Evolutionary conservation across 2,113 vertebrate species (phyloP).

Genomic region (Cavia aperea): DNA sequence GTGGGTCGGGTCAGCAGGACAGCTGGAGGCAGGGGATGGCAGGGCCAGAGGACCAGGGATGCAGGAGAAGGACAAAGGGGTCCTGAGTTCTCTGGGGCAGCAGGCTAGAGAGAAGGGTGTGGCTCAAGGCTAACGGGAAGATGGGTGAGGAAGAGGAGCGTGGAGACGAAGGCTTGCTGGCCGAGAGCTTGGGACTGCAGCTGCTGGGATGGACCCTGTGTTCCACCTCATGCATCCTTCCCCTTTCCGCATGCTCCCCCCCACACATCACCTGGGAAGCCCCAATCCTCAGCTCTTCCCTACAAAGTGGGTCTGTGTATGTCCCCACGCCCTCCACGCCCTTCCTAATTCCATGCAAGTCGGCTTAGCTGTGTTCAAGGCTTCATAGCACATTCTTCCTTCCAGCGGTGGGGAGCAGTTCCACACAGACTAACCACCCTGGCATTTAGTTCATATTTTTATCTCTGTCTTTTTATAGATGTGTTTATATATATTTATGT

Average conservation of each 20-base stretch:
- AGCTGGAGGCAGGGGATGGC: accelerated
- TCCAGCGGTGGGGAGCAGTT: no score
- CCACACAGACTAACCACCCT: not conserved
- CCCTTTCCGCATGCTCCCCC: not conserved
- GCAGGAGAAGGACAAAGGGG: not conserved
- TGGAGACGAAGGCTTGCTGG: not conserved
- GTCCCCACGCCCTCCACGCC: accelerated
- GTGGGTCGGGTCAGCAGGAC: not conserved
- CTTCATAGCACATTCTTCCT: not conserved
- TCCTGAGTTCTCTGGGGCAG: not conserved
- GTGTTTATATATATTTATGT: not conserved
- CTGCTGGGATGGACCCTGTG: not conserved
- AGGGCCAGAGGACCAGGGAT: not conserved
- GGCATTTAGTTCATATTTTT: not conserved
- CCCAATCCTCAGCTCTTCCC: accelerated
- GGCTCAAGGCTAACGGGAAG: not conserved
- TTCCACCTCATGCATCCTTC: accelerated
- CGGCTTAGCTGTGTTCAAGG: accelerated
- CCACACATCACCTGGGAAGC: accelerated
- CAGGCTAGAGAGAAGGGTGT: not conserved
- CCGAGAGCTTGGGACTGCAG: accelerated
- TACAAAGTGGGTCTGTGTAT: accelerated
- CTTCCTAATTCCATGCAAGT: not conserved
- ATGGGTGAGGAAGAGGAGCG: not conserved
- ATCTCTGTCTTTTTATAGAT: not conserved